Percentiles rank a stretch among this genome's conserved stretches.
These are phyloP conservation scores for Ochropleura leucogaster DNA, from an alignment of 2,888 invertebrate genomes.

Conservation along the genomic window DNA sequence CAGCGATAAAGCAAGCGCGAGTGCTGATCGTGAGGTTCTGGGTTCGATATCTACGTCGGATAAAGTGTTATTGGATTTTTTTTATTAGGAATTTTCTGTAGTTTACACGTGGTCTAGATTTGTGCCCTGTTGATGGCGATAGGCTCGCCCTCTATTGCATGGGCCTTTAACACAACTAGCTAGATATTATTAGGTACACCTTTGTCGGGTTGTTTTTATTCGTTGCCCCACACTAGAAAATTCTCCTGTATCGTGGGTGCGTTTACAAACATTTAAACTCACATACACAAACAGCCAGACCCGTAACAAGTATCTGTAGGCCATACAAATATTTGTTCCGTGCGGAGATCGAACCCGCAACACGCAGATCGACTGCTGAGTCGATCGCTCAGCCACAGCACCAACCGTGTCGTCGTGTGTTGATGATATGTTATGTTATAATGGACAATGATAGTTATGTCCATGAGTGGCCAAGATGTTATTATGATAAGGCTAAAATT, in stretches of 20 bases:
- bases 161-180: not conserved
- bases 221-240: too few species aligned
- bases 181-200: not conserved
- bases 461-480: constrained; percentile 2
- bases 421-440: not conserved
- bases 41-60: not conserved
- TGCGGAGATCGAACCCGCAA: too few species aligned
- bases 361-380: too few species aligned
- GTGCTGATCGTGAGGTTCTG: not conserved
- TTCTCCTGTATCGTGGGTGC: too few species aligned
- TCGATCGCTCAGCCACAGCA: too few species aligned
- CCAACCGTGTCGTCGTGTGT: too few species aligned
- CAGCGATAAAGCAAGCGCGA: not conserved
- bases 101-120: not conserved
- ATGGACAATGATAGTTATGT: not conserved
- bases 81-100: not conserved
- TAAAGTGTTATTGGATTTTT: not conserved
- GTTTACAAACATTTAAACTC: too few species aligned
- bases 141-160: not conserved
- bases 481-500: constrained; percentile 12
- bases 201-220: not conserved
- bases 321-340: too few species aligned
- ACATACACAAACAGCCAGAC: too few species aligned
- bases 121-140: not conserved
- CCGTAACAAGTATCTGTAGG: too few species aligned